phyloP scores from a whole-genome alignment of 2,888 invertebrate species.

The Branchellion lobata region DNA sequence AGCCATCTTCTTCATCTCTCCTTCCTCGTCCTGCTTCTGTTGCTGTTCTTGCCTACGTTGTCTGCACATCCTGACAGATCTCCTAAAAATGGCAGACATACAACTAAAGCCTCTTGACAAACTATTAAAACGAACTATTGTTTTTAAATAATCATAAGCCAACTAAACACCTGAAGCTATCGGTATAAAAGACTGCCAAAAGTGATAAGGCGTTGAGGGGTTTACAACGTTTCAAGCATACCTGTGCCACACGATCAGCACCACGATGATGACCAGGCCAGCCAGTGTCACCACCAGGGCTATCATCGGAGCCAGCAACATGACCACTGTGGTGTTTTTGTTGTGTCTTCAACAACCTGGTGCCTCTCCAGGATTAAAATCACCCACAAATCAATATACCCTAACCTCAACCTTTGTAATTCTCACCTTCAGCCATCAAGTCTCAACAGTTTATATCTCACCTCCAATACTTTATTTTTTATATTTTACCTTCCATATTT shows the following conservation, averaged over 20 bases:
- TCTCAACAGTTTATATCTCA: background rate
- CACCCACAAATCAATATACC: too few relatives aligned
- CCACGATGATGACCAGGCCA: conserved; percentile 55
- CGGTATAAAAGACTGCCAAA: too few relatives aligned
- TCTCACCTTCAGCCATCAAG: background rate
- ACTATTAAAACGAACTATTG: background rate
- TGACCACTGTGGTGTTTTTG: conserved; percentile 43
- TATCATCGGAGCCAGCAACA: conserved; percentile 55
- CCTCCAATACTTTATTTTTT: too few relatives aligned
- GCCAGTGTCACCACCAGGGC: conserved; percentile 57
- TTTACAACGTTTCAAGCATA: too few relatives aligned
- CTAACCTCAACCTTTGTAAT: background rate
- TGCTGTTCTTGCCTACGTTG: background rate
- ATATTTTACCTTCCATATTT: too few relatives aligned
- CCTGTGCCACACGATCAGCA: conserved; percentile 63
- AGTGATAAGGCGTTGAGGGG: too few relatives aligned
- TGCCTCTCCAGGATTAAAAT: background rate
- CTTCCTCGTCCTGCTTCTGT: background rate
- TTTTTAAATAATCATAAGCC: too few relatives aligned
- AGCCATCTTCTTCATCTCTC: too few relatives aligned
- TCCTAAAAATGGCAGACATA: background rate
- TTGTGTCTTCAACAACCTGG: background rate
- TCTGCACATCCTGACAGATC: conserved; percentile 9
- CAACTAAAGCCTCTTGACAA: background rate
- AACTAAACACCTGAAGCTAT: too few relatives aligned